Percentiles rank a stretch among this genome's conserved stretches.
Evolutionary conservation across 2,888 invertebrate species (phyloP).

Genomic region (Rhodophaea formosa): DNA sequence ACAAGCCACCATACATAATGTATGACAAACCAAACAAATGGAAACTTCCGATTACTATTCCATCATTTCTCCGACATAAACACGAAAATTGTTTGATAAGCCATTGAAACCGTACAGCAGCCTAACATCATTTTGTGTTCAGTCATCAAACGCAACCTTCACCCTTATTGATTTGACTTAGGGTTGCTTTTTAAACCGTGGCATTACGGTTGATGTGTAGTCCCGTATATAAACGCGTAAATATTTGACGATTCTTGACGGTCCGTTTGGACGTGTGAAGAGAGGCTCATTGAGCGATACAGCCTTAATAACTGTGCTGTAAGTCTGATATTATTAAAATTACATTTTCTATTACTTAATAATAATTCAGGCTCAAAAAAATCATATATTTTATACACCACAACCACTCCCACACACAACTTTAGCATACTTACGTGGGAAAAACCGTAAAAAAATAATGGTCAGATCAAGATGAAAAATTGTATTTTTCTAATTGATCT

Average conservation of each 20-base stretch:
- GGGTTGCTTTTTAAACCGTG: not conserved
- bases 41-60: not conserved
- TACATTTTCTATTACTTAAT: too few relatives aligned
- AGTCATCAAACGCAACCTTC: not conserved
- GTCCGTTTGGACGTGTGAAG: not conserved
- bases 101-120: not conserved
- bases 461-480: too few relatives aligned
- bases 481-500: too few relatives aligned
- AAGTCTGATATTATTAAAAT: not conserved
- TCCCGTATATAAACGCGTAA: not conserved
- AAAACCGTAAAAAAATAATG: too few relatives aligned
- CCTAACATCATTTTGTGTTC: not conserved
- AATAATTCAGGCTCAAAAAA: too few relatives aligned
- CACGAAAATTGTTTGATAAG: conserved; percentile 2
- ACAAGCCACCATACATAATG: not conserved
- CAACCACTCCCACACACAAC: too few relatives aligned
- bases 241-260: not conserved
- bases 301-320: not conserved
- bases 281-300: not conserved
- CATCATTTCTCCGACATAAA: not conserved
- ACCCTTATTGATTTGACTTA: too few relatives aligned
- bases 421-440: too few relatives aligned
- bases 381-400: too few relatives aligned
- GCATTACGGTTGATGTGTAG: not conserved
- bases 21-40: not conserved